These are phyloP conservation scores for Manacus vitellinus DNA, from an alignment of 2,113 vertebrate genomes.

Conservation along the genomic window DNA sequence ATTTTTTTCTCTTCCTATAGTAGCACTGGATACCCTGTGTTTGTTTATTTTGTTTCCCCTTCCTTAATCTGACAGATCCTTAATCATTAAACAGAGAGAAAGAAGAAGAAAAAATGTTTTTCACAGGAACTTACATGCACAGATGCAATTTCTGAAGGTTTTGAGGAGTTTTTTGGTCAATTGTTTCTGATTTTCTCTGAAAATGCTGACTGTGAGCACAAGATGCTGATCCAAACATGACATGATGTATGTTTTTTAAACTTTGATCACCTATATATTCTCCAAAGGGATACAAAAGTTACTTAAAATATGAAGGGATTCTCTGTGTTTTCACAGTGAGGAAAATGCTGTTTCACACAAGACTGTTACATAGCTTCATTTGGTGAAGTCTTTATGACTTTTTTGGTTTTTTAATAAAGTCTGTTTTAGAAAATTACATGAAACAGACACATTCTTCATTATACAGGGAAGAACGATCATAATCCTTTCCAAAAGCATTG, in stretches of 20 bases:
- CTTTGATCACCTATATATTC: neutral
- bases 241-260: neutral
- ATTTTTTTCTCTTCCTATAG: neutral
- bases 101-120: neutral
- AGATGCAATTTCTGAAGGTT: neutral
- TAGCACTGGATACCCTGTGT: neutral
- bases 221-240: neutral
- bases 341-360: neutral
- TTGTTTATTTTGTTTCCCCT: neutral
- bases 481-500: neutral
- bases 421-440: neutral
- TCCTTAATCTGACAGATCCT: neutral
- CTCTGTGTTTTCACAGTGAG: neutral
- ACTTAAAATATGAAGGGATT: neutral
- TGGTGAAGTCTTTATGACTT: neutral
- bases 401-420: neutral
- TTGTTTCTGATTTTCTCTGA: neutral
- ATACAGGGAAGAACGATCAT: fast-evolving
- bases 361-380: neutral
- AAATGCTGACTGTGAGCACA: neutral
- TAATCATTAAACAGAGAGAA: neutral
- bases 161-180: neutral
- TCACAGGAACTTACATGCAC: neutral
- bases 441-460: neutral
- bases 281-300: neutral